Evolutionary conservation across 2,888 invertebrate genomes (phyloP), one percentile per base, ranked within the genome.

Genomic region (Drosophila hawaiiensis): DNA sequence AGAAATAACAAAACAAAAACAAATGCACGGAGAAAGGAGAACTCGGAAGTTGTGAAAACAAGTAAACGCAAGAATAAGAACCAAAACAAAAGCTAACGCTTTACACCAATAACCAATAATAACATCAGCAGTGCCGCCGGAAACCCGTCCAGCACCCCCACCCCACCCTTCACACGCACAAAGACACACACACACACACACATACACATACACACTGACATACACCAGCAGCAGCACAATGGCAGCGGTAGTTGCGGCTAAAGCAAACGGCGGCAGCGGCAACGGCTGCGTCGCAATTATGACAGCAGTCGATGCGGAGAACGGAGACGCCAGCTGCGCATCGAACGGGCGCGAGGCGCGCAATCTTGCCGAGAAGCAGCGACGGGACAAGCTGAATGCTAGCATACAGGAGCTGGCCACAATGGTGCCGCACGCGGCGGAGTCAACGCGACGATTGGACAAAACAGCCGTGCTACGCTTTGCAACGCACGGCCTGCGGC

Each of bases 401-500:
- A 96, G 96, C 92, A 97, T 99, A 85, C 95, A 95, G 67, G 96
- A 97, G 92, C 95, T 99, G 93, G 96, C 97, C 68, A 94, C 95
- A 52, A 95, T 98, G 90, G 96, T 98, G 76, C 97, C 98, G 25
- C 95, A 97, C 93, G 96, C 98, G 52, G 95, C 97, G 33, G 95
- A 95, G 89, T 96, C 97, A 73, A 95, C 96, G 60, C 96, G 97
- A 78, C 96, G 97, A 88, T 95, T 98, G 91, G 98, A 98, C 93
- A 98, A 98, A 94, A 98, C 98, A 10, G 97, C 97, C 82, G 96
- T 98, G 66, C 94, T 99, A 62, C 95, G 98, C 81, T 95, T 98
- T 71, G 96, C 97, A 9, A 97, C 98, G 52, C 97, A 97, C 83
- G 97, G 96, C 91, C 95, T 98, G 39, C 95, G 98, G 64, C 95